Conservation (phyloP, 2,113 vertebrate genomes). For the Sminthopsis crassicaudata region DNA sequence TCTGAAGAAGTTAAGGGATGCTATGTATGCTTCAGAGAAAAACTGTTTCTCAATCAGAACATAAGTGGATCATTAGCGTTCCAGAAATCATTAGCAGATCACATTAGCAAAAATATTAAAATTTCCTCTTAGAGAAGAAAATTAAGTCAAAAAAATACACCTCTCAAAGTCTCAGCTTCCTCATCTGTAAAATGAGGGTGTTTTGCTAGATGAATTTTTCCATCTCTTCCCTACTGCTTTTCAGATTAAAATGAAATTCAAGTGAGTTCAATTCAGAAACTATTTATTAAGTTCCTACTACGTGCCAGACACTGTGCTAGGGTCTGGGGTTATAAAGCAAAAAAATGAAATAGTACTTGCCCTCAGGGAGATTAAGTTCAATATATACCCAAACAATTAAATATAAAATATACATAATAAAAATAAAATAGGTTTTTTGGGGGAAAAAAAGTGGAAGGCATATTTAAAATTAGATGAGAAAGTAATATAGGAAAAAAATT, state of each 20-base stretch:
- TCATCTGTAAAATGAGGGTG: conserved; percentile 31
- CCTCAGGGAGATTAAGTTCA: not conserved
- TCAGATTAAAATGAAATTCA: conserved; percentile 43
- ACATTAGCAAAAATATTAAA: not conserved
- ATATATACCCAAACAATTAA: not conserved
- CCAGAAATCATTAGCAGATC: conserved; percentile 5
- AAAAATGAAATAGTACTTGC: not conserved
- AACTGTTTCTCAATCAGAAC: not conserved
- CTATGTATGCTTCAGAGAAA: not conserved
- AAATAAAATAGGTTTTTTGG: not conserved
- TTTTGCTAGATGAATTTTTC: conserved; percentile 7
- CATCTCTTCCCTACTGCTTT: not conserved
- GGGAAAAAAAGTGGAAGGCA: not conserved
- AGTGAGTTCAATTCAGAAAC: not conserved
- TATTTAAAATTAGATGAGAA: not conserved
- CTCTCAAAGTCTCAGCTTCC: conserved; percentile 16
- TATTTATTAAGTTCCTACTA: not conserved
- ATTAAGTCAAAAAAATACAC: conserved; percentile 7
- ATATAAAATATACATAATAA: not conserved
- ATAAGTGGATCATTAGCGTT: not conserved
- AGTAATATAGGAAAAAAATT: not conserved
- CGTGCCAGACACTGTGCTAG: not conserved
- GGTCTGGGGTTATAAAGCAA: not conserved
- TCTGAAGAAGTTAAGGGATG: not conserved
- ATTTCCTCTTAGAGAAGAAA: conserved; percentile 2